Evolutionary conservation across 2,888 invertebrate species (phyloP).

Genomic region (Rapana venosa): DNA sequence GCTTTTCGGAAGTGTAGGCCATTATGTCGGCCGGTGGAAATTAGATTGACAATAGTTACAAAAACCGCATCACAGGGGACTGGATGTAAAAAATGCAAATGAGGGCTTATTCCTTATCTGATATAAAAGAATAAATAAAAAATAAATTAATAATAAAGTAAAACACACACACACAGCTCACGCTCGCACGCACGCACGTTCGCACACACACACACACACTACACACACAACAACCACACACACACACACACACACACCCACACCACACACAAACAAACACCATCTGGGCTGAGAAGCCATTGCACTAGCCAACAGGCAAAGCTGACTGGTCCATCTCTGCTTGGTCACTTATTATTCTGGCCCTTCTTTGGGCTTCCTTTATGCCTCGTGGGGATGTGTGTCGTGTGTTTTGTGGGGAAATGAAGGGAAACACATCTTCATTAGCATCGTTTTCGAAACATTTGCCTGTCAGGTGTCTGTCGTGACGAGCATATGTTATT

Average conservation of each 20-base stretch:
- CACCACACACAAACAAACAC: background rate
- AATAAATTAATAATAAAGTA: no score
- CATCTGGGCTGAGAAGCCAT: background rate
- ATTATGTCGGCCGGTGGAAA: no score
- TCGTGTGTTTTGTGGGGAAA: background rate
- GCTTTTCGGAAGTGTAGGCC: no score
- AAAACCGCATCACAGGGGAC: no score
- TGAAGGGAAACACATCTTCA: slow-evolving; percentile 13
- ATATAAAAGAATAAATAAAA: no score
- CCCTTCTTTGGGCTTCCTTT: background rate
- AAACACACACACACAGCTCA: background rate
- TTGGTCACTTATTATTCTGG: background rate
- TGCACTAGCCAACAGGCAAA: no score
- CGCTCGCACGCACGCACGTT: background rate
- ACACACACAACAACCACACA: background rate
- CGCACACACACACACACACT: slow-evolving; percentile 11
- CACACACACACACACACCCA: background rate
- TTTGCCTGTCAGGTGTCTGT: background rate
- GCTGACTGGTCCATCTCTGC: no score
- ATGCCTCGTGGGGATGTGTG: background rate
- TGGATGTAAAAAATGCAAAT: no score
- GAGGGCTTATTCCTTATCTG: no score
- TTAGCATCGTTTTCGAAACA: background rate
- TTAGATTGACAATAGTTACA: no score
- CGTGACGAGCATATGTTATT: background rate